Evolutionary conservation across 2,113 vertebrate species (phyloP).

Genomic region (Sapajus apella): DNA sequence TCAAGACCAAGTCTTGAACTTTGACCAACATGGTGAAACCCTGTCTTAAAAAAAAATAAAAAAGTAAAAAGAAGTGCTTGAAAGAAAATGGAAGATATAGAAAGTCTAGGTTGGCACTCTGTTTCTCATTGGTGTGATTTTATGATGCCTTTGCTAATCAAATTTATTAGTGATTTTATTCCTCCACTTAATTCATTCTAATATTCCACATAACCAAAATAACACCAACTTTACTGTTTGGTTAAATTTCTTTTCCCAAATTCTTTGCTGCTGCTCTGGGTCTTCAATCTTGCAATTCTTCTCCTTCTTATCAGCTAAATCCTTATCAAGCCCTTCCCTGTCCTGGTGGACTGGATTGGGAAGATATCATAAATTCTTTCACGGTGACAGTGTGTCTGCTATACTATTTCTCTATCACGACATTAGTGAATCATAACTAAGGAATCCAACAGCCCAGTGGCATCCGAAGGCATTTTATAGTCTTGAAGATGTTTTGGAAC

Average conservation of each 20-base stretch:
- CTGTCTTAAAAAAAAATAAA: too few relatives aligned
- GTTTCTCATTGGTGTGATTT: background rate
- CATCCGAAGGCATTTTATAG: background rate
- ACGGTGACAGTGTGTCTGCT: background rate
- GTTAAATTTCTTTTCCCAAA: too few relatives aligned
- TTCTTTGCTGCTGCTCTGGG: background rate
- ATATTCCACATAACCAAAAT: background rate
- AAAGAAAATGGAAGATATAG: background rate
- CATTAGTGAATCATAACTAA: background rate
- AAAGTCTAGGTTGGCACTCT: too few relatives aligned
- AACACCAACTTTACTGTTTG: background rate
- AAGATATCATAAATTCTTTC: slow-evolving; percentile 40
- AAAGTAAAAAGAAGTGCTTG: background rate
- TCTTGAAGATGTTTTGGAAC: background rate
- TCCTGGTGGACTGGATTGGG: background rate
- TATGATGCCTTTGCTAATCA: background rate
- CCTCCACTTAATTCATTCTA: background rate
- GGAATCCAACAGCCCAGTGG: background rate
- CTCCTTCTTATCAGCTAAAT: background rate
- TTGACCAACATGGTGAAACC: too few relatives aligned
- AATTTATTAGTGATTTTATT: background rate
- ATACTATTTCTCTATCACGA: background rate
- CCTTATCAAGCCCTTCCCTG: background rate
- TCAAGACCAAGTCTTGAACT: too few relatives aligned
- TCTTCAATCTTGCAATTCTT: background rate